Evolutionary conservation across 64 coral and sea anemone species (phyloP).

Genomic region (Anthopleura sola): DNA sequence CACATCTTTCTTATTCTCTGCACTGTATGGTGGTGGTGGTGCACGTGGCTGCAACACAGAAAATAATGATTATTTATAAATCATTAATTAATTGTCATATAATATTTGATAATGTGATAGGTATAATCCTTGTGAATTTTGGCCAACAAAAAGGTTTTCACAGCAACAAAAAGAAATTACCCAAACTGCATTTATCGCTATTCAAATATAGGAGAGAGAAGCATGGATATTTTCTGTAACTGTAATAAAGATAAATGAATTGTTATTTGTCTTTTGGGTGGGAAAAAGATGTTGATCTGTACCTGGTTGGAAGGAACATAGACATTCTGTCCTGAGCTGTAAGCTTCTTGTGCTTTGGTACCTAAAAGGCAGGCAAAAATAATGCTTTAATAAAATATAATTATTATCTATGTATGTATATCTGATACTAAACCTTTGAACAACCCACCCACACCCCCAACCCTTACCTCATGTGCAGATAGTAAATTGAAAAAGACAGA

Average conservation of each 20-base stretch:
- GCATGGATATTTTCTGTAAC: too few species aligned
- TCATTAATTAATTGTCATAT: background rate
- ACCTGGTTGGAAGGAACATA: constrained; percentile 61
- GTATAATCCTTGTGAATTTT: background rate
- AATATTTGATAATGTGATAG: too few species aligned
- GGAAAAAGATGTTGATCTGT: background rate
- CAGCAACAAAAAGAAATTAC: too few species aligned
- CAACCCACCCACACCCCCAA: too few species aligned
- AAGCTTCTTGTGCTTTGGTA: constrained; percentile 57
- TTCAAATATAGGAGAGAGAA: too few species aligned
- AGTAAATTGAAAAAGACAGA: too few species aligned
- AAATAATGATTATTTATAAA: background rate
- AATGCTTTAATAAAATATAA: background rate
- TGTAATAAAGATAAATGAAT: too few species aligned
- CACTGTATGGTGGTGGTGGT: background rate
- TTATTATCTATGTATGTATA: too few species aligned
- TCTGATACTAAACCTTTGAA: too few species aligned
- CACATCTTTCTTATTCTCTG: background rate
- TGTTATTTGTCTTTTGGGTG: too few species aligned
- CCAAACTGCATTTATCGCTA: too few species aligned
- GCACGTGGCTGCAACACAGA: background rate
- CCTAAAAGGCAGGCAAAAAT: background rate
- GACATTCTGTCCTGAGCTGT: constrained; percentile 61
- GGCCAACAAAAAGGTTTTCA: background rate
- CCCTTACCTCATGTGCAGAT: too few species aligned